A percentile compares a stretch with the other conserved stretches of the same genome.
These are phyloP conservation scores for Hephaestus fuliginosus DNA, from an alignment of 2,797 vertebrate genomes.

Conservation along the genomic window DNA sequence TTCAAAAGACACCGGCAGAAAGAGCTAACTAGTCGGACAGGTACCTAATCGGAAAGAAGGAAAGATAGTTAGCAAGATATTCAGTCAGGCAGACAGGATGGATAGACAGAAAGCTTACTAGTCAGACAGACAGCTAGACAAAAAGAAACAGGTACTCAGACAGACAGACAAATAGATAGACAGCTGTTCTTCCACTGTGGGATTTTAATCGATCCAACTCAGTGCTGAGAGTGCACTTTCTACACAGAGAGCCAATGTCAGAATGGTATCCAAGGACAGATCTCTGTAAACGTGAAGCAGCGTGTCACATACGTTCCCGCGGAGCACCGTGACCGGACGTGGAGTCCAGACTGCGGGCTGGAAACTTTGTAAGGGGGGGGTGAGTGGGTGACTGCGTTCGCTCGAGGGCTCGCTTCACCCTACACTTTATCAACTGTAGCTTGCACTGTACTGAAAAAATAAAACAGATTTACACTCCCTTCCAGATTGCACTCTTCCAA, in stretches of 20 bases:
- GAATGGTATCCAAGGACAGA: slow-evolving; percentile 43
- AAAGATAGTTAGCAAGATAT: neutral
- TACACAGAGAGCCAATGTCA: slow-evolving; percentile 34
- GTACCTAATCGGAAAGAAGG: too few relatives aligned
- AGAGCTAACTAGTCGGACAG: slow-evolving; percentile 1
- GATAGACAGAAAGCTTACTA: neutral
- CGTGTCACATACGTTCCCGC: slow-evolving; percentile 15
- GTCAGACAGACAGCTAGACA: neutral
- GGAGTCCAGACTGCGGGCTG: neutral
- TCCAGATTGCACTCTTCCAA: slow-evolving; percentile 54
- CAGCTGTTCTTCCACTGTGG: slow-evolving; percentile 3
- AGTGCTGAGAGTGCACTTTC: slow-evolving; percentile 46
- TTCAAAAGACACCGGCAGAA: neutral
- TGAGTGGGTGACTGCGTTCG: slow-evolving; percentile 13
- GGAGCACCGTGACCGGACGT: neutral
- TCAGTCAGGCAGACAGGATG: neutral
- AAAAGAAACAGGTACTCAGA: neutral
- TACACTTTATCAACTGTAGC: slow-evolving; percentile 51
- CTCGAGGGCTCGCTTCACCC: slow-evolving; percentile 32
- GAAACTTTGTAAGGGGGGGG: neutral
- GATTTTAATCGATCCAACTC: slow-evolving; percentile 44
- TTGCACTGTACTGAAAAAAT: slow-evolving; percentile 50
- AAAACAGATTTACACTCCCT: slow-evolving; percentile 59
- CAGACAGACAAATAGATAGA: neutral
- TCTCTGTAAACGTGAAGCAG: slow-evolving; percentile 27